Evolutionary conservation across 2,113 vertebrate species (phyloP), one percentile per base, ranked within the genome.

Genomic region (Mystacornis crossleyi): DNA sequence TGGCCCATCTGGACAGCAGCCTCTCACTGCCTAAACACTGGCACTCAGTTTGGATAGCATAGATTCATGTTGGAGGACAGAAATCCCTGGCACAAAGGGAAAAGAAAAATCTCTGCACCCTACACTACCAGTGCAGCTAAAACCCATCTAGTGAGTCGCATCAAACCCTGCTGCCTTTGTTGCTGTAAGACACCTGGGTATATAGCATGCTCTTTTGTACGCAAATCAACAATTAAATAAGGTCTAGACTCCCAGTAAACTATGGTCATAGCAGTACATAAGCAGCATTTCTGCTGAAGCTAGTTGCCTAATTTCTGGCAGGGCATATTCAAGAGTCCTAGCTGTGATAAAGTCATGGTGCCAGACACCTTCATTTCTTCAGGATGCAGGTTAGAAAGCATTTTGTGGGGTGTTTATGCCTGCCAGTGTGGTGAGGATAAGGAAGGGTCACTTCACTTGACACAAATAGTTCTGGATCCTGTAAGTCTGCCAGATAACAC

Each of bases 181-280:
- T 51, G 26, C 47, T 65, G 8, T 38, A 77, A 84, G 43, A 73
- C 45, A 74, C 14, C 33, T 25, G 7, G 13, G 8, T 31, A 26
- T 1, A 2, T 3, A 69, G 36, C 40, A 47, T 4, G 14, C 8
- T 43, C 7, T 79, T 90, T 12, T 78, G 38, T 12, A 29, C 10
- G 18, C 43, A 87, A 75, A 42, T 51, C 58, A 48, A 31, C 57
- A 53, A 42, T 10, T 58, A 43, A 74, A 58, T 12, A 55, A 58
- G 47, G 28, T 74, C 18, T 34, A 66, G 42, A 23, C 29, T 74
- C 18, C 13, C 33, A 58, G 28, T n/a, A 65, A 90, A 47, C 33
- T 10, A 23, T 0, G 6, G 4, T 25, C 31, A 50, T 4, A 42
- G 33, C 14, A 80, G 16, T 18, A 24, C 1, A 0, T 14, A 31